phyloP scores from a whole-genome alignment of 2,113 vertebrate species.

The Garra rufa region DNA sequence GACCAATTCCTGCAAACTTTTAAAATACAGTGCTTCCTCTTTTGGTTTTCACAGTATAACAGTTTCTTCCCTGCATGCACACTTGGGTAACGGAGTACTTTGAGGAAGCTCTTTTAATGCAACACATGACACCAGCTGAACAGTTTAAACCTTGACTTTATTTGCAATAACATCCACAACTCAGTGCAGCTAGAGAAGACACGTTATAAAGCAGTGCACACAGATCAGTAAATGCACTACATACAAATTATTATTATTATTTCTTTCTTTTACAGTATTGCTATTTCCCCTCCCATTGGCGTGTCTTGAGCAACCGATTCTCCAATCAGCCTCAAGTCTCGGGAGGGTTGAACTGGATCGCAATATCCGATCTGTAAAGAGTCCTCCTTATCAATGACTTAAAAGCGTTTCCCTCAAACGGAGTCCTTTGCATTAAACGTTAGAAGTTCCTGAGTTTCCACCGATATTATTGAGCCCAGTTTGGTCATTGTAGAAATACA shows the following conservation, averaged over 20 bases:
- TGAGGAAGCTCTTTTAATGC: slow-evolving; percentile 1
- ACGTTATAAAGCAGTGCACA: slow-evolving; percentile 62
- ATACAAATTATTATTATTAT: slow-evolving; percentile 52
- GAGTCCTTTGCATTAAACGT: slow-evolving; percentile 60
- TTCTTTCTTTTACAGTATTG: slow-evolving; percentile 74
- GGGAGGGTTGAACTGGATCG: slow-evolving; percentile 46
- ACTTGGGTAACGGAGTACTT: not conserved
- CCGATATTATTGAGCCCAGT: slow-evolving; percentile 61
- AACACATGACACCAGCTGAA: not conserved
- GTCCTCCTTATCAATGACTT: slow-evolving; percentile 33
- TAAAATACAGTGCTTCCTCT: not conserved
- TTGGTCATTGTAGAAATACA: slow-evolving; percentile 67
- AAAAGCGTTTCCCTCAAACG: not conserved
- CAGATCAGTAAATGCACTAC: slow-evolving; percentile 63
- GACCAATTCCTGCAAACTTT: not conserved
- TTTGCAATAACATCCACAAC: slow-evolving; percentile 63
- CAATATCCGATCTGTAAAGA: slow-evolving; percentile 24
- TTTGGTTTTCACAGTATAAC: not conserved
- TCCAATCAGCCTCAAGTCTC: slow-evolving; percentile 38
- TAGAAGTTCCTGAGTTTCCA: slow-evolving; percentile 67
- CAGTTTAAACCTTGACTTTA: slow-evolving; percentile 56
- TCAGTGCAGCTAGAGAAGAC: slow-evolving; percentile 73
- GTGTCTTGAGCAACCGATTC: slow-evolving; percentile 49
- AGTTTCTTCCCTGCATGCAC: not conserved
- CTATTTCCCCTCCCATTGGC: slow-evolving; percentile 66